Evolutionary conservation across 2,797 vertebrate species (phyloP).

Genomic region (Cetoscarus ocellatus): DNA sequence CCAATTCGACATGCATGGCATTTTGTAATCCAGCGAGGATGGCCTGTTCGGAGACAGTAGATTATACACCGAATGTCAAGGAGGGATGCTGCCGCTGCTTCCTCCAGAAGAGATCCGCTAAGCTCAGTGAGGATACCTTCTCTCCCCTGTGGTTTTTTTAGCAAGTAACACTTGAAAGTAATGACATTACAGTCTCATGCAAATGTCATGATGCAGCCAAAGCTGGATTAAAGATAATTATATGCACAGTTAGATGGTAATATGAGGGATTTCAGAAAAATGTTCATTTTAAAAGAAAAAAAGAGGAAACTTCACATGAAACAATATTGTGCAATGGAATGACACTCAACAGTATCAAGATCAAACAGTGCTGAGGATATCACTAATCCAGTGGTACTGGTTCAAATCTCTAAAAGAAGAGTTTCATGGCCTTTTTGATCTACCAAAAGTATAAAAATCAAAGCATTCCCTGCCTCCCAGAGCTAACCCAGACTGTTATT

Average conservation of each 20-base stretch:
- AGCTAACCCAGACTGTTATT: neutral
- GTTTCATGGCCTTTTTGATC: neutral
- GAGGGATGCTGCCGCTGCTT: constrained; percentile 53
- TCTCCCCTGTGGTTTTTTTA: constrained; percentile 21
- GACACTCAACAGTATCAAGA: neutral
- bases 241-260: constrained; percentile 8
- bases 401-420: neutral
- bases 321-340: neutral
- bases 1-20: constrained; percentile 80
- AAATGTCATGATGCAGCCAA: constrained; percentile 42
- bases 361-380: neutral
- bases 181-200: constrained; percentile 52
- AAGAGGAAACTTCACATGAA: constrained; percentile 3
- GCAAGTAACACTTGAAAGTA: constrained; percentile 47
- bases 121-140: constrained; percentile 46
- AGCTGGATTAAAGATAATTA: constrained; percentile 52
- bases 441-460: neutral
- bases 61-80: constrained; percentile 81
- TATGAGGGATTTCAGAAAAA: constrained; percentile 8
- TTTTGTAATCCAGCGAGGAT: constrained; percentile 79
- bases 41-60: constrained; percentile 56
- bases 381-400: neutral
- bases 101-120: constrained; percentile 40
- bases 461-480: neutral
- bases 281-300: neutral